Evolutionary conservation across 2,113 vertebrate species (phyloP).

Genomic region (Percopsis transmontana): DNA sequence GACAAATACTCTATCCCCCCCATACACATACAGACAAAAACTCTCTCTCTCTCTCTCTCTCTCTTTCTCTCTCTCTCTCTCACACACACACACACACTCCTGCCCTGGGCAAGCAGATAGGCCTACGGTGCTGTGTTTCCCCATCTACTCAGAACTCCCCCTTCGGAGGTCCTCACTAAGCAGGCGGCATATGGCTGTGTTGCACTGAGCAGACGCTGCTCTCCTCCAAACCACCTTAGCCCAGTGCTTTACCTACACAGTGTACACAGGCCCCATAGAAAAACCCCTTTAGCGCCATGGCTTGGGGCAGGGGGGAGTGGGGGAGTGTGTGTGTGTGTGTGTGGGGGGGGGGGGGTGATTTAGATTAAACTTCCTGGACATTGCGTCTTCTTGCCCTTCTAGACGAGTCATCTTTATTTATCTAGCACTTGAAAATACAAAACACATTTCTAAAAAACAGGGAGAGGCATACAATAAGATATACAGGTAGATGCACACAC

Average conservation of each 20-base stretch:
- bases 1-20: too few species aligned
- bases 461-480: background rate
- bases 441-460: background rate
- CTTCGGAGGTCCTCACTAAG: constrained; percentile 47
- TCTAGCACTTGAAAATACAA: too few species aligned
- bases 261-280: constrained; percentile 25
- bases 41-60: background rate
- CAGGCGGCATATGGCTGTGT: constrained; percentile 54
- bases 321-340: too few species aligned
- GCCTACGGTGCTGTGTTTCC: constrained; percentile 42
- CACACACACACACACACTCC: constrained; percentile 9
- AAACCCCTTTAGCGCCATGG: background rate
- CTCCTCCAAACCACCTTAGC: constrained; percentile 38
- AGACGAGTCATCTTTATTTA: too few species aligned
- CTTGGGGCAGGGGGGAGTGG: too few species aligned
- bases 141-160: constrained; percentile 35
- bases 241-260: constrained; percentile 18
- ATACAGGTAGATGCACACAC: constrained; percentile 10
- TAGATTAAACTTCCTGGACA: too few species aligned
- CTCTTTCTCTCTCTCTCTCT: background rate
- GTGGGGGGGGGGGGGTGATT: too few species aligned
- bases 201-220: constrained; percentile 36
- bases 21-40: constrained; percentile 25
- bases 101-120: constrained; percentile 40
- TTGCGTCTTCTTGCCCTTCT: too few species aligned